Percentiles rank a stretch among this genome's conserved stretches.
Conservation (phyloP, 2,797 vertebrate species). For the Nothura maculosa region DNA sequence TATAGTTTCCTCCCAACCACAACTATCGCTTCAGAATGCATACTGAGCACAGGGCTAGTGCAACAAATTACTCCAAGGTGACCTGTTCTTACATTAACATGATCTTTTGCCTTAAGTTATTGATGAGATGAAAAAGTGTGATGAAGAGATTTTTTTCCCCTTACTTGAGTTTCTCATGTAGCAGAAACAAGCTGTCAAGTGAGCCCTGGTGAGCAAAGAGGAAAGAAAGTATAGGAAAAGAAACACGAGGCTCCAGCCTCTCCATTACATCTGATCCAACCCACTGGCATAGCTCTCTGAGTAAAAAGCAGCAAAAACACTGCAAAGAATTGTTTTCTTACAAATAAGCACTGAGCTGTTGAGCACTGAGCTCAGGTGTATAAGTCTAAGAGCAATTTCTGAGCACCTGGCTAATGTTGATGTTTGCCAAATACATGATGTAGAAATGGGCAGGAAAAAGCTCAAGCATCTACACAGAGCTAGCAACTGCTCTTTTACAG, state of each 20-base stretch:
- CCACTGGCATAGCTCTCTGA: neutral
- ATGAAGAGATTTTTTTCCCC: neutral
- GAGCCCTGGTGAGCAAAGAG: neutral
- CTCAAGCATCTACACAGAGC: neutral
- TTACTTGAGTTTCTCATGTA: neutral
- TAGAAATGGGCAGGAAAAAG: neutral
- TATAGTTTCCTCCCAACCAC: neutral
- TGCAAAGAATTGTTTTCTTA: neutral
- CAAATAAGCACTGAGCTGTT: neutral
- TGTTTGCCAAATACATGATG: neutral
- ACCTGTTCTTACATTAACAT: neutral
- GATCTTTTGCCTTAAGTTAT: rapidly evolving
- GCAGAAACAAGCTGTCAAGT: neutral
- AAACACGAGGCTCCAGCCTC: neutral
- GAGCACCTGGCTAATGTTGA: neutral
- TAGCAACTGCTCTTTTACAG: neutral
- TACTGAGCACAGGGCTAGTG: neutral
- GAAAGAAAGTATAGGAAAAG: neutral
- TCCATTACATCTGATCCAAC: neutral
- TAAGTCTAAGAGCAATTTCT: neutral
- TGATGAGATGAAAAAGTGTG: neutral
- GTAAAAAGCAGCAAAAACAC: neutral
- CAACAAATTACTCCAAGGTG: neutral
- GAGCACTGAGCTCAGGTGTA: too few species aligned
- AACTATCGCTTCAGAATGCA: neutral